Evolutionary conservation across 92 coral and sea anemone species (phyloP), one percentile per base, ranked within the genome.

Genomic region (Hydrozoanthus gracilis): DNA sequence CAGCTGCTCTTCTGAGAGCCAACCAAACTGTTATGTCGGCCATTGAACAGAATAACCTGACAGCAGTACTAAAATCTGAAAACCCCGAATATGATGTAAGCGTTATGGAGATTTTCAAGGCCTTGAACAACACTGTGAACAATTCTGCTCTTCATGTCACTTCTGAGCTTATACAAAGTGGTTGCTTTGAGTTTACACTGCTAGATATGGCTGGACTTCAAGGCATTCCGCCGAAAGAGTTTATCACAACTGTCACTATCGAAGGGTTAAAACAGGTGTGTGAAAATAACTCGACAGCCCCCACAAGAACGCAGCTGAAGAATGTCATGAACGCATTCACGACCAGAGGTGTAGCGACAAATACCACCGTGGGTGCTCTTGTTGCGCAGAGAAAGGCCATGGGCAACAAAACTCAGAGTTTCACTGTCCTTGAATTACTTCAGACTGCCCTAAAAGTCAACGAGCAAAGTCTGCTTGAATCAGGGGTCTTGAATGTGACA

Each of bases 401-500:
- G 3, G 60, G 18, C 18, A 80, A 80, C 46, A 49, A 18, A 2
- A 64, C 85, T 5, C 17, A 18, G 12, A 66, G 73, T 48, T 47
- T 18, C 69, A 47, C 85, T 12, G 61, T 80, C 10, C 51, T 80
- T n/a, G n/a, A 65, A 65, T 9, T 80, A 15, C 46, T 80, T 13
- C 73, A 80, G 12, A 80, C 74, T 9, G 74, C 74, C 10, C 13
- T 65, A 10, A 80, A 80, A 20, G 55, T 18, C 20, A 44, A 73
- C 20, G 73, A 80, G 51, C 6, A 48, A 13, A 62, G 64, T 52
- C 85, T 80, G 74, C 3, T 50, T 47, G 50, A 16, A 64, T 18
- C 66, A 20, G 82, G 82, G 18, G 15, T 80, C n/a, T 10, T 80
- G 14, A 80, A 80, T 49, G 74, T 80, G 17, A 62, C 85, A 2